Percentiles rank a stretch among this genome's conserved stretches.
Conservation (phyloP, 2,888 invertebrate genomes). For the Morinoia aosen region DNA sequence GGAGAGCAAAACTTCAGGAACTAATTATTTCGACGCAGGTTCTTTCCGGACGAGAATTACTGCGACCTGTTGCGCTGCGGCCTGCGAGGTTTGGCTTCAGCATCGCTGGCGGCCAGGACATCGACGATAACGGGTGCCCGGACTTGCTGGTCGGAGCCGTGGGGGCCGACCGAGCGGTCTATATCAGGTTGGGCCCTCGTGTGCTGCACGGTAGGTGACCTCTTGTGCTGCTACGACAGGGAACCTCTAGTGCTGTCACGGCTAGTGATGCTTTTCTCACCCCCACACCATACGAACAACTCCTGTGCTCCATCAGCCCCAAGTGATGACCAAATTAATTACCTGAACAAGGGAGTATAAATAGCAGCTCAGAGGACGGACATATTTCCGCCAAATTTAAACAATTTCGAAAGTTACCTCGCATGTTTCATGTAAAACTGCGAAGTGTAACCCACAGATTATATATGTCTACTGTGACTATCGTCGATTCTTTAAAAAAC, state of each 20-base stretch:
- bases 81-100: conserved; percentile 41
- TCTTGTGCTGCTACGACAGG: not conserved
- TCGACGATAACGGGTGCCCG: conserved; percentile 44
- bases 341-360: too few relatives aligned
- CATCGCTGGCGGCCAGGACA: conserved; percentile 16
- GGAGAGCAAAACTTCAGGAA: not conserved
- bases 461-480: too few relatives aligned
- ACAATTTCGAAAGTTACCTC: too few relatives aligned
- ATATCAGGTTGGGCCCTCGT: conserved; percentile 2
- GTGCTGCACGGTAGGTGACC: not conserved
- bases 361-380: too few relatives aligned
- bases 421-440: too few relatives aligned
- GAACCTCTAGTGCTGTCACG: not conserved
- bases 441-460: too few relatives aligned
- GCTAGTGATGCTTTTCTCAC: too few relatives aligned
- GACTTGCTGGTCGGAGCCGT: conserved; percentile 39
- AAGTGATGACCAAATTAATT: too few relatives aligned
- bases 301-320: too few relatives aligned
- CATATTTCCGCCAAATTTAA: too few relatives aligned
- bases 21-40: not conserved
- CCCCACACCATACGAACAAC: too few relatives aligned
- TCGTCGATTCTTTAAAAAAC: too few relatives aligned
- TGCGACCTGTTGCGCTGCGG: not conserved
- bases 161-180: not conserved
- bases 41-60: not conserved